These are phyloP conservation scores for Mormyrus proboscirostris DNA, from an alignment of 2,797 vertebrate species.

Conservation along the genomic window DNA sequence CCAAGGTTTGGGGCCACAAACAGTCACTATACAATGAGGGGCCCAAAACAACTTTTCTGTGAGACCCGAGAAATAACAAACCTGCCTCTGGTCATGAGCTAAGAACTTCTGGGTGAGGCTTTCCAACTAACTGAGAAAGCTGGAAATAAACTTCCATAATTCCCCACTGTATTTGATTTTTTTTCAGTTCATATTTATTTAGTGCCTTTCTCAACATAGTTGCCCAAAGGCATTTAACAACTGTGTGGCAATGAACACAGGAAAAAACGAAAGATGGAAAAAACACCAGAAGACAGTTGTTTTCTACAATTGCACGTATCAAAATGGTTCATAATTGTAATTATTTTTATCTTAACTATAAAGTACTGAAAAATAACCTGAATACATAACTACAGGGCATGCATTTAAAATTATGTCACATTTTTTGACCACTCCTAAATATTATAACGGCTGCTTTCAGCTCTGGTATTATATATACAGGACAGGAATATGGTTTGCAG, in stretches of 20 bases:
- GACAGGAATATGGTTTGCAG: not conserved
- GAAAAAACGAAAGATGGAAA: not conserved
- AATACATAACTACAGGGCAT: not conserved
- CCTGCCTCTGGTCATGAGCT: not conserved
- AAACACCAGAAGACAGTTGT: not conserved
- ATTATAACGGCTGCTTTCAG: constrained; percentile 4
- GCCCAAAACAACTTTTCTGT: not conserved
- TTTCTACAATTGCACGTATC: not conserved
- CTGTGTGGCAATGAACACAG: not conserved
- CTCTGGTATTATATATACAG: not conserved
- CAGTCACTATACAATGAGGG: not conserved
- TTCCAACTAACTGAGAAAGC: not conserved
- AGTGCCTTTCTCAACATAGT: not conserved
- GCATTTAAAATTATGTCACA: not conserved
- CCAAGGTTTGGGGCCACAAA: not conserved
- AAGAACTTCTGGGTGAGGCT: not conserved
- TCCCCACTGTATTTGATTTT: not conserved
- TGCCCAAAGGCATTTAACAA: not conserved
- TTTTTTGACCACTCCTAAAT: not conserved
- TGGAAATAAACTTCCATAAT: not conserved
- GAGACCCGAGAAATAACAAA: not conserved
- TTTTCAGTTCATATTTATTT: not conserved
- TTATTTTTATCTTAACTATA: not conserved
- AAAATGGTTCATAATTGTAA: not conserved
- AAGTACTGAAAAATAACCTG: not conserved